These are phyloP conservation scores for Drosophila truncata DNA, from an alignment of 1,140 invertebrate species.

Conservation along the genomic window DNA sequence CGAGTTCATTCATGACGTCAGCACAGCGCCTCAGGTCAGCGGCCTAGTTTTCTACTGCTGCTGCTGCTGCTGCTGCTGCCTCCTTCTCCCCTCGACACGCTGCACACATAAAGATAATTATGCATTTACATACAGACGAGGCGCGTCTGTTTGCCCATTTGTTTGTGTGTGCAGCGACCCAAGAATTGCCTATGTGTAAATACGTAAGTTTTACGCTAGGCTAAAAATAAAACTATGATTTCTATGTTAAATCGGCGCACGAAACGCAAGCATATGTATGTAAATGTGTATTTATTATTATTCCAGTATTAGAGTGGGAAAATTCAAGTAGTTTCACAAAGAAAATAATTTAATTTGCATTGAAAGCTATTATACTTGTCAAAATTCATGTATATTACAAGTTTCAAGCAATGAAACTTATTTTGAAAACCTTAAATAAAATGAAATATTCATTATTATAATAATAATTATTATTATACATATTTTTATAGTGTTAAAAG, in stretches of 20 bases:
- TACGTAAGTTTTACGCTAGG: conserved; percentile 65
- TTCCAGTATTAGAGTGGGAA: background rate
- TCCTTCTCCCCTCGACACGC: background rate
- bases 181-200: conserved; percentile 44
- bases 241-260: conserved; percentile 61
- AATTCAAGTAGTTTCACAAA: background rate
- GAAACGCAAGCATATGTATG: conserved; percentile 16
- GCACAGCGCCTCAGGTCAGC: conserved; percentile 79
- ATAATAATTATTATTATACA: no score
- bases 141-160: conserved; percentile 18
- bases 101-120: conserved; percentile 52
- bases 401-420: background rate
- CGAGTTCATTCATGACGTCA: conserved; percentile 85
- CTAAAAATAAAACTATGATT: conserved; percentile 73
- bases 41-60: conserved; percentile 74
- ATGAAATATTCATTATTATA: background rate
- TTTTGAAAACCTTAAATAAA: background rate
- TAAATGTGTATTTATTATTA: background rate
- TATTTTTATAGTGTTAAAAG: no score
- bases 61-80: conserved; percentile 2
- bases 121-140: conserved; percentile 47
- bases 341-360: background rate
- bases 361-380: background rate
- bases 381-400: background rate
- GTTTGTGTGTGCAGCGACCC: conserved; percentile 16